Conservation (phyloP, 53 echinoderm and acorn worm genomes). For the Echinometra lucunter region DNA sequence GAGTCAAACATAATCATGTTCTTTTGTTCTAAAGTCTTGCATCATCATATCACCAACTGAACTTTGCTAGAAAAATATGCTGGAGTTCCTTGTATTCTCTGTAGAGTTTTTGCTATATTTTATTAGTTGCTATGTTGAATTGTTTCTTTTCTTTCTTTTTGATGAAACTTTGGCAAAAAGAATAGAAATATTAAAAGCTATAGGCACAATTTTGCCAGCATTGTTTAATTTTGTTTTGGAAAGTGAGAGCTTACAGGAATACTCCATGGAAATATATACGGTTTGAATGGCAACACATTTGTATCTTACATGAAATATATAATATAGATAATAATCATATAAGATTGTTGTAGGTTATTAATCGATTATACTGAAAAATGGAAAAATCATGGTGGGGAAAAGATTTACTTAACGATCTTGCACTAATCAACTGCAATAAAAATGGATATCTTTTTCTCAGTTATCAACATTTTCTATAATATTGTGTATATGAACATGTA, state of each 20-base stretch:
- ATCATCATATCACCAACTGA: background rate
- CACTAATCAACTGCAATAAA: too few relatives aligned
- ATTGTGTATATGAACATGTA: too few relatives aligned
- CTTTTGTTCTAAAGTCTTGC: background rate
- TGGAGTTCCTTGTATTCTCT: background rate
- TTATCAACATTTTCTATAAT: too few relatives aligned
- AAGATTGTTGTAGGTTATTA: too few relatives aligned
- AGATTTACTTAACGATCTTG: too few relatives aligned
- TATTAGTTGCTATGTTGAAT: background rate
- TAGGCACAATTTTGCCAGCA: background rate
- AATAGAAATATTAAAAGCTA: background rate
- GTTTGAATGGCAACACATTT: too few relatives aligned
- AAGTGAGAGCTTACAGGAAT: background rate
- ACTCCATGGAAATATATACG: too few relatives aligned
- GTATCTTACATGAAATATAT: too few relatives aligned
- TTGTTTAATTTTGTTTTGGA: constrained; percentile 5
- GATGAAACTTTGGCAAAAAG: background rate
- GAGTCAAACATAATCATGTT: background rate
- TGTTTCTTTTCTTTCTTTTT: background rate
- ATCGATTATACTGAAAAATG: too few relatives aligned
- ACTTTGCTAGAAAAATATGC: background rate
- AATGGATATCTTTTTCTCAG: too few relatives aligned
- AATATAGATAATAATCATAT: too few relatives aligned
- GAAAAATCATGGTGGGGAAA: too few relatives aligned
- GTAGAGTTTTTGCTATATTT: background rate